These are phyloP conservation scores for Anoura caudifer DNA, from an alignment of 2,113 vertebrate species.

Conservation along the genomic window DNA sequence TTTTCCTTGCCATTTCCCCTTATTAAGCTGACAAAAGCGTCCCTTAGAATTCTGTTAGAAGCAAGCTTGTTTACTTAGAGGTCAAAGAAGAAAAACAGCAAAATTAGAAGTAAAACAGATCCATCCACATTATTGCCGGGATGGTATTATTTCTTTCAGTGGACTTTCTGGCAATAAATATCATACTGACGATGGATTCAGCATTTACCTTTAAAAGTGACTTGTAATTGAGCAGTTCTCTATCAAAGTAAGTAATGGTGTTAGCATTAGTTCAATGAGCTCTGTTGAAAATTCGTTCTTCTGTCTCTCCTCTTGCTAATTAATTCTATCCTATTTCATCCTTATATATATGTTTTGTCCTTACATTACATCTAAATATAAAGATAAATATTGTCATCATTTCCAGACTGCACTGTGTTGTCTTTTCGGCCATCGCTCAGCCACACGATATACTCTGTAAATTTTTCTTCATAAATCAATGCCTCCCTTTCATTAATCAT, in stretches of 20 bases:
- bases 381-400: not conserved
- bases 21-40: constrained; percentile 38
- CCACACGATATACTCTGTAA: not conserved
- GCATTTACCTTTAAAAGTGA: not conserved
- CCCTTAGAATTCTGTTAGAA: constrained; percentile 18
- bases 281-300: not conserved
- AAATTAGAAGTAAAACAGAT: not conserved
- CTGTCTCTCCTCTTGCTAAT: not conserved
- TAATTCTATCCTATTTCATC: not conserved
- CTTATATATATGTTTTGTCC: not conserved
- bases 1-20: not conserved
- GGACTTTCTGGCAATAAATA: not conserved
- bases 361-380: not conserved
- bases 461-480: constrained; percentile 47
- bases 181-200: not conserved
- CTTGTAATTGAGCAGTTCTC: not conserved
- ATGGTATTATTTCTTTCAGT: not conserved
- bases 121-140: not conserved
- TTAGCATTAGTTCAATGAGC: not conserved
- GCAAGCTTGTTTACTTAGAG: constrained; percentile 24
- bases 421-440: not conserved
- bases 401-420: not conserved
- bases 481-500: constrained; percentile 50
- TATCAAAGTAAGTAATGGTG: not conserved
- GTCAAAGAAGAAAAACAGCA: constrained; percentile 46